A percentile compares a stretch with the other conserved stretches of the same genome.
phyloP scores from a whole-genome alignment of 2,797 vertebrate species.

The Triplophysa yarkandensis region DNA sequence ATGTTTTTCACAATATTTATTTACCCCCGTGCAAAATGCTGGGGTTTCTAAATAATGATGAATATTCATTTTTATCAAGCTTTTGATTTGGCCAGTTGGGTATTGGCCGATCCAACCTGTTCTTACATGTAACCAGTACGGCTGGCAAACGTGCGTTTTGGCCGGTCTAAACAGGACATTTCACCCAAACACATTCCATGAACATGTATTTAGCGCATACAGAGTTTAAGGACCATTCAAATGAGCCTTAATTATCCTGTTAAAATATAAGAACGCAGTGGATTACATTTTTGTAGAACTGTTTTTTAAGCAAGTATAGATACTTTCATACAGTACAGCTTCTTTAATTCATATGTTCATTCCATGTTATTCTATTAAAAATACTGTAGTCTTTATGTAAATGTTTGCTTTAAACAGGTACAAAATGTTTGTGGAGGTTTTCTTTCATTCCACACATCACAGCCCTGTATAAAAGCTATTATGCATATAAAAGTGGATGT shows the following conservation, averaged over 20 bases:
- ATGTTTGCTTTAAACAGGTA: conserved; percentile 15
- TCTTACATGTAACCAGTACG: background rate
- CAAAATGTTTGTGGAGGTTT: conserved; percentile 11
- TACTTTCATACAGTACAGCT: background rate
- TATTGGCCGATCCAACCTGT: background rate
- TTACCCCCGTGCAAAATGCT: conserved; percentile 8
- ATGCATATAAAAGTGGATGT: background rate
- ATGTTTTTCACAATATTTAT: conserved; percentile 10
- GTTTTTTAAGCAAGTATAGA: background rate
- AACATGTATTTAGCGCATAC: background rate
- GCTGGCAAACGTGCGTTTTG: background rate
- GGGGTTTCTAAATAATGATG: background rate
- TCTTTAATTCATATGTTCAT: background rate
- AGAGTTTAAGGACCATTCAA: background rate
- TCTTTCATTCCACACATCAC: background rate
- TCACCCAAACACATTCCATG: conserved; percentile 12
- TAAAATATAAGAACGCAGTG: no score
- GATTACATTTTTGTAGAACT: no score
- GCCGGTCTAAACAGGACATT: conserved; percentile 25
- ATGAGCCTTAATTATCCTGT: no score
- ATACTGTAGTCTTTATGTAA: conserved; percentile 4
- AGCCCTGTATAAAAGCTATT: background rate
- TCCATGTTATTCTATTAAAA: conserved; percentile 8
- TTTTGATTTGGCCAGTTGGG: background rate
- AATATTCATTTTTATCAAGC: background rate